These are phyloP conservation scores for Neolamprologus toae DNA, from an alignment of 2,113 vertebrate genomes.

Conservation along the genomic window DNA sequence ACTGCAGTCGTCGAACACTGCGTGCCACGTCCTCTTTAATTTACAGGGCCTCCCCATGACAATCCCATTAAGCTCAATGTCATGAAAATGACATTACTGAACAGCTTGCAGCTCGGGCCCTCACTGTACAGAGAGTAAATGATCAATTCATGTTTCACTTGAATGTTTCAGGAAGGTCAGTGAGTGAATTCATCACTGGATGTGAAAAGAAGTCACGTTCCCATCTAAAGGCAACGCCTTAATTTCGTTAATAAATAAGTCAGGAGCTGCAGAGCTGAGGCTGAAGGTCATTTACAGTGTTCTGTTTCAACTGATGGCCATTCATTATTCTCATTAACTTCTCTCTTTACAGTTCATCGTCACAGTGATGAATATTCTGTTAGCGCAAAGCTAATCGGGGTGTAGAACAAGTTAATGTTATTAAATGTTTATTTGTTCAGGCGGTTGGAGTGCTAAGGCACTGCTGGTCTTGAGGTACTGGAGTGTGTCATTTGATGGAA, in stretches of 20 bases:
- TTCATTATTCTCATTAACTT: conserved; percentile 1
- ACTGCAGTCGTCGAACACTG: not conserved
- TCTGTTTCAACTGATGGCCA: not conserved
- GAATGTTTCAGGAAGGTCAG: conserved; percentile 23
- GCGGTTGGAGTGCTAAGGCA: not conserved
- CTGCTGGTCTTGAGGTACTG: not conserved
- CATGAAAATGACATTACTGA: conserved; percentile 25
- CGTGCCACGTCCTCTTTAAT: not conserved
- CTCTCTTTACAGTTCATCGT: not conserved
- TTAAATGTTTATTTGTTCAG: not conserved
- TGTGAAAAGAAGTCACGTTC: not conserved
- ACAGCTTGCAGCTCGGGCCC: not conserved
- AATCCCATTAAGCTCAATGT: conserved; percentile 18
- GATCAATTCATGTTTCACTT: conserved; percentile 13
- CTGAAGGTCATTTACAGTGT: not conserved
- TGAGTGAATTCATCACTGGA: not conserved
- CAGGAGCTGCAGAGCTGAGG: not conserved
- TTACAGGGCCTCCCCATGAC: not conserved
- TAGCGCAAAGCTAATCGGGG: not conserved
- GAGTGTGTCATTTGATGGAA: conserved; percentile 16
- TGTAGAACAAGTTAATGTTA: not conserved
- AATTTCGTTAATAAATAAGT: conserved; percentile 13
- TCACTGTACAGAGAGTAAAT: not conserved
- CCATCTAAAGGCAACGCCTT: not conserved
- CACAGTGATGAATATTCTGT: not conserved